These are phyloP conservation scores for Dioctria rufipes DNA, from an alignment of 2,888 invertebrate species.

Conservation along the genomic window DNA sequence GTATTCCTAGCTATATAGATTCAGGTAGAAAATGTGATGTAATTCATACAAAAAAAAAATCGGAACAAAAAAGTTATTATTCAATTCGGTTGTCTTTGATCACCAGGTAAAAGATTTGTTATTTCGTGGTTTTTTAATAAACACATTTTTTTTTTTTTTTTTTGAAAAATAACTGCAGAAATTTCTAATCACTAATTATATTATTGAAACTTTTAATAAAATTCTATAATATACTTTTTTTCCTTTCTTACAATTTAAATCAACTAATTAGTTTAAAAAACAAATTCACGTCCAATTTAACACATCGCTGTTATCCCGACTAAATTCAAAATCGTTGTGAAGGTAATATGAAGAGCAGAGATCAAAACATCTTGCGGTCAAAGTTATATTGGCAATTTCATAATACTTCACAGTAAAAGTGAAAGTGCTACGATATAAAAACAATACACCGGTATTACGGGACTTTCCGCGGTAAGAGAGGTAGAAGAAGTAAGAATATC, in stretches of 20 bases:
- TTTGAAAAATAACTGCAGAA: not conserved
- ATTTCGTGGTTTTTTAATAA: too few species aligned
- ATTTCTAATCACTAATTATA: slow-evolving; percentile 6
- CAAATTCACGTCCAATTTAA: not conserved
- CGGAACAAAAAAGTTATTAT: not conserved
- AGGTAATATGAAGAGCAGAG: slow-evolving; percentile 2
- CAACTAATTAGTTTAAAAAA: too few species aligned
- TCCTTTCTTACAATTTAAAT: too few species aligned
- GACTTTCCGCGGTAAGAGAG: slow-evolving; percentile 34
- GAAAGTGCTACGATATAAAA: slow-evolving; percentile 55
- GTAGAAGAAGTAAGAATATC: not conserved
- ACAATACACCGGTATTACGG: slow-evolving; percentile 54
- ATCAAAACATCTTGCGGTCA: slow-evolving; percentile 8
- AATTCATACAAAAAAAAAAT: not conserved
- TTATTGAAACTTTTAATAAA: not conserved
- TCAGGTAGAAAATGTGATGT: not conserved
- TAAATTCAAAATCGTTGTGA: slow-evolving; percentile 13
- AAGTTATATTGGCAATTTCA: slow-evolving; percentile 56
- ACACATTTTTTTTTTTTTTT: too few species aligned
- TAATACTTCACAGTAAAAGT: slow-evolving; percentile 57
- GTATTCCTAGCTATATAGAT: not conserved
- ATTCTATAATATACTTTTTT: not conserved
- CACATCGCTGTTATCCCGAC: not conserved
- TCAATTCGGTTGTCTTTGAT: not conserved
- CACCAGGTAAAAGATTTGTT: too few species aligned